Conservation (phyloP, 2,797 vertebrate species). For the Trachurus trachurus region DNA sequence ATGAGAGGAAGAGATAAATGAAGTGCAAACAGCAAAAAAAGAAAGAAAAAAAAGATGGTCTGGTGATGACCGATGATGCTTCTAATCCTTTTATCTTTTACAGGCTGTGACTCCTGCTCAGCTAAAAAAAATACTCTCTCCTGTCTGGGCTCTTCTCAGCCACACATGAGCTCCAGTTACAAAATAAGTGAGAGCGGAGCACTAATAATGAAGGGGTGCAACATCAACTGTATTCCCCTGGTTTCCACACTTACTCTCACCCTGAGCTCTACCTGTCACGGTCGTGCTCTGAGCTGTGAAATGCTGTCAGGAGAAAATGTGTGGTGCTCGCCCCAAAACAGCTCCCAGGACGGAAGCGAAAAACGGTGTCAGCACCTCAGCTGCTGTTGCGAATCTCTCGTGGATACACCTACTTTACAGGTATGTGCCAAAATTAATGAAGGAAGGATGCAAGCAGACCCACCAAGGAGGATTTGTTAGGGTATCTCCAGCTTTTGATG, state of each 20-base stretch:
- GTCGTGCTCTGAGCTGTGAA: constrained; percentile 50
- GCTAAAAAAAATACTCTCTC: neutral
- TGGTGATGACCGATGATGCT: constrained; percentile 14
- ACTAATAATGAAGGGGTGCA: constrained; percentile 30
- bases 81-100: constrained; percentile 24
- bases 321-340: constrained; percentile 31
- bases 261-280: constrained; percentile 60
- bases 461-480: neutral
- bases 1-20: constrained; percentile 2
- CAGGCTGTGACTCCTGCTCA: constrained; percentile 28
- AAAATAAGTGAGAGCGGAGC: neutral
- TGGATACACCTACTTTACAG: constrained; percentile 6
- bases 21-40: neutral
- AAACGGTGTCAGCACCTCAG: constrained; percentile 23
- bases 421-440: constrained; percentile 21
- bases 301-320: constrained; percentile 34
- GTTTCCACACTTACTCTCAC: constrained; percentile 29
- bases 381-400: constrained; percentile 11
- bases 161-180: neutral
- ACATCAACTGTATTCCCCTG: constrained; percentile 26
- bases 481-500: neutral
- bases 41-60: constrained; percentile 7
- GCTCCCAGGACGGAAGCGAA: constrained; percentile 2
- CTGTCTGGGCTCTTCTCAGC: constrained; percentile 3
- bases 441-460: neutral